Evolutionary conservation across 2,113 vertebrate genomes (phyloP).

Genomic region (Spea multiplicata): DNA sequence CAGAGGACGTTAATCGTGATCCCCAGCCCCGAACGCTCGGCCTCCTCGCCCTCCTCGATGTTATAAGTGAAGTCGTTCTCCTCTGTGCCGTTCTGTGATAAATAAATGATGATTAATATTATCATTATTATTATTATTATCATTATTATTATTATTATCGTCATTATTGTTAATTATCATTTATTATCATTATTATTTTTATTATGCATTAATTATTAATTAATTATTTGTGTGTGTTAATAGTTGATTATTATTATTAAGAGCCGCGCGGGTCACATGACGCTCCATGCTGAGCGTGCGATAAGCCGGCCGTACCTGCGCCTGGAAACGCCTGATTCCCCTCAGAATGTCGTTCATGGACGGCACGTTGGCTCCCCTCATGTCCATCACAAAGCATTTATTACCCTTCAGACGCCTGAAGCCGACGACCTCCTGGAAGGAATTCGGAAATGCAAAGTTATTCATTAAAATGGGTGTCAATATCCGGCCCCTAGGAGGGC

Average conservation of each 20-base stretch:
- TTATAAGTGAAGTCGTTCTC: conserved; percentile 3
- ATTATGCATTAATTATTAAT: too few relatives aligned
- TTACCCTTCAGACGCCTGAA: neutral
- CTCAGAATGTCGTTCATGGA: conserved; percentile 15
- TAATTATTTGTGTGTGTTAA: too few relatives aligned
- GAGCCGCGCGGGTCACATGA: too few relatives aligned
- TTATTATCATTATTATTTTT: too few relatives aligned
- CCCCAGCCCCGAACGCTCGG: conserved; percentile 31
- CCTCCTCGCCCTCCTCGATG: conserved; percentile 11
- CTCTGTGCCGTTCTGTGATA: neutral
- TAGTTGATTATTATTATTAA: too few relatives aligned
- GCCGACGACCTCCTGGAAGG: conserved; percentile 7
- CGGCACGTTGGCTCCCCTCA: neutral
- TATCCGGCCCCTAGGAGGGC: neutral
- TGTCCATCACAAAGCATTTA: conserved; percentile 21
- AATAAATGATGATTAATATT: neutral
- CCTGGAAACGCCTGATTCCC: conserved; percentile 19
- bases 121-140: too few relatives aligned
- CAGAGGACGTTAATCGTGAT: conserved; percentile 49
- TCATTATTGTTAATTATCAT: too few relatives aligned
- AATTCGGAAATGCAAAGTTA: too few relatives aligned
- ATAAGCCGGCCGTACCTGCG: neutral
- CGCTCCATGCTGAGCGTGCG: neutral
- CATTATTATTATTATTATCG: too few relatives aligned
- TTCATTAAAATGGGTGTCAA: neutral